Evolutionary conservation across 2,888 invertebrate genomes (phyloP).

Genomic region (Rhogogaster chlorosoma): DNA sequence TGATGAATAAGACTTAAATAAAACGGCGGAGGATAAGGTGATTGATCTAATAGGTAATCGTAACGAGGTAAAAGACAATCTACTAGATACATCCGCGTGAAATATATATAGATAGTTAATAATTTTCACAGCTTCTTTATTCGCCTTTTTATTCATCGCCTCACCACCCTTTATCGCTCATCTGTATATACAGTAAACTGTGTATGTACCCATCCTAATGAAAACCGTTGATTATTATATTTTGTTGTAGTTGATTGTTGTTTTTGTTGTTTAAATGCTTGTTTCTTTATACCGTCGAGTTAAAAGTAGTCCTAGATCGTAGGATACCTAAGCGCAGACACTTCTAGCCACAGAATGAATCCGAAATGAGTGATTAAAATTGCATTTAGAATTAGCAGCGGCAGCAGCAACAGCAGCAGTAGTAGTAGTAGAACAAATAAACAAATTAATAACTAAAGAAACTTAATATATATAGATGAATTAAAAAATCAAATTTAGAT

Average conservation of each 20-base stretch:
- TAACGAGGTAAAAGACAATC: background rate
- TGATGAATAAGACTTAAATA: background rate
- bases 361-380: background rate
- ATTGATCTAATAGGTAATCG: background rate
- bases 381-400: background rate
- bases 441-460: background rate
- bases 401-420: background rate
- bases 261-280: background rate
- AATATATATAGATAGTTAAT: background rate
- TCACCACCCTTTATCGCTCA: slow-evolving; percentile 66
- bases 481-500: background rate
- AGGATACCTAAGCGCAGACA: background rate
- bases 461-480: background rate
- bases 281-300: background rate
- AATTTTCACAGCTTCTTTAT: slow-evolving; percentile 70
- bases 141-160: slow-evolving; percentile 67
- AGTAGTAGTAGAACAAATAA: background rate
- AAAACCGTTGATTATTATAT: slow-evolving; percentile 9
- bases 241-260: background rate
- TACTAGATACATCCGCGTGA: background rate
- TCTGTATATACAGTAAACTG: slow-evolving; percentile 73
- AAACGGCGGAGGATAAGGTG: background rate
- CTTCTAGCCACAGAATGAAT: background rate
- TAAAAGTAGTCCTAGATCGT: background rate
- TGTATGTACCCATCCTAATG: slow-evolving; percentile 52